These are phyloP conservation scores for Sebastes matsubarae DNA, from an alignment of 2,797 vertebrate genomes.

Conservation along the genomic window DNA sequence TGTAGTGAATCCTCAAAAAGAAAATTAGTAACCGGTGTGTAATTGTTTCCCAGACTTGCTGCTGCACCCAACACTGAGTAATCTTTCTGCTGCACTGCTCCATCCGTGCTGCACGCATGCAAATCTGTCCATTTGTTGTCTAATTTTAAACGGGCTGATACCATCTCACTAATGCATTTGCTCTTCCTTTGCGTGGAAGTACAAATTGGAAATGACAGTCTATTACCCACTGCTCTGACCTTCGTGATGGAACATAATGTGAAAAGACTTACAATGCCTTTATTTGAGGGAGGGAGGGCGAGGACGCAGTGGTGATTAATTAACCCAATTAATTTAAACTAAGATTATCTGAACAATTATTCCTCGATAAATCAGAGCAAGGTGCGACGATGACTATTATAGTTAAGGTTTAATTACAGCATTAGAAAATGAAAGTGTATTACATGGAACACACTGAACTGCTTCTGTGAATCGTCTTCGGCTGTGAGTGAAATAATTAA, in stretches of 20 bases:
- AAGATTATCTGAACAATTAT: constrained; percentile 83
- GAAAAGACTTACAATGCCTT: constrained; percentile 73
- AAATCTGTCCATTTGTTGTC: constrained; percentile 73
- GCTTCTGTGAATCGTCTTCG: constrained; percentile 7
- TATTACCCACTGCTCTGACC: constrained; percentile 78
- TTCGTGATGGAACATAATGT: constrained; percentile 76
- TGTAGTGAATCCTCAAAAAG: constrained; percentile 59
- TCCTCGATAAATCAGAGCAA: constrained; percentile 79
- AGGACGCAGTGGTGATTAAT: constrained; percentile 78
- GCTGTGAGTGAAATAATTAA: background rate
- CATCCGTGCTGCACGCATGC: constrained; percentile 48
- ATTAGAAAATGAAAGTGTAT: constrained; percentile 57
- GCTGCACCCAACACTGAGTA: constrained; percentile 25
- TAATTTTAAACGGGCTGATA: constrained; percentile 75
- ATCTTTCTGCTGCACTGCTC: constrained; percentile 34
- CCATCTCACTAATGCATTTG: constrained; percentile 70
- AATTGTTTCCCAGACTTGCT: constrained; percentile 48
- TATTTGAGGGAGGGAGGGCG: constrained; percentile 54
- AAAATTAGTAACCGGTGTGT: constrained; percentile 52
- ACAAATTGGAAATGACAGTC: constrained; percentile 80
- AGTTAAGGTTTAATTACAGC: constrained; percentile 78
- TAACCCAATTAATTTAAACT: constrained; percentile 83
- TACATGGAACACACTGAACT: constrained; percentile 18
- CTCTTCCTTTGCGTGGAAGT: constrained; percentile 72
- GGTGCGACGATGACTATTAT: constrained; percentile 71